A percentile compares a stretch with the other conserved stretches of the same genome.
These are phyloP conservation scores for Calameuta pallipes DNA, from an alignment of 2,888 invertebrate genomes.

Conservation along the genomic window DNA sequence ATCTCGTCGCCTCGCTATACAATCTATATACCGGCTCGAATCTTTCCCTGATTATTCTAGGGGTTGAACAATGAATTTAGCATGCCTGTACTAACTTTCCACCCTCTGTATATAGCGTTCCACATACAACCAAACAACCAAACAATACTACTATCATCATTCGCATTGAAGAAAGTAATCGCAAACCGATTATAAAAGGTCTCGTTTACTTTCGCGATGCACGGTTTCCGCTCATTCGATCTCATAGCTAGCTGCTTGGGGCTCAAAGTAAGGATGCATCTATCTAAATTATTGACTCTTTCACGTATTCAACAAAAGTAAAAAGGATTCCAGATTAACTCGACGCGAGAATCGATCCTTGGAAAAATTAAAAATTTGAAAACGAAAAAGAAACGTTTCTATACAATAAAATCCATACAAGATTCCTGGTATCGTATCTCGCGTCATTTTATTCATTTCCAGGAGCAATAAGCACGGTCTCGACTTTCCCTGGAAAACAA, in stretches of 20 bases:
- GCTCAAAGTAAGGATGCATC: slow-evolving; percentile 55
- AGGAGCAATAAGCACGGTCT: too few relatives aligned
- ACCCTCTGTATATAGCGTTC: slow-evolving; percentile 54
- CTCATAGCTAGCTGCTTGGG: slow-evolving; percentile 65
- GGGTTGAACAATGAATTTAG: slow-evolving; percentile 46
- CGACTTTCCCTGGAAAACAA: too few relatives aligned
- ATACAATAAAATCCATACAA: too few relatives aligned
- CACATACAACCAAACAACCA: too few relatives aligned
- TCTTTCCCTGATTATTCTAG: too few relatives aligned
- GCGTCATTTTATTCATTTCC: too few relatives aligned
- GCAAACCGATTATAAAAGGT: not conserved
- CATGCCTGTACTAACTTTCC: slow-evolving; percentile 64
- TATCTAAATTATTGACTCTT: slow-evolving; percentile 2
- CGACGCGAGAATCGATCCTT: too few relatives aligned
- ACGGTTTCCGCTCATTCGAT: slow-evolving; percentile 49
- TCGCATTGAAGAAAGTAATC: slow-evolving; percentile 48
- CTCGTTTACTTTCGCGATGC: slow-evolving; percentile 48
- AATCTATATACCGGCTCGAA: slow-evolving; percentile 4
- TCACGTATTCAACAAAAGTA: too few relatives aligned
- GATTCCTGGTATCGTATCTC: too few relatives aligned
- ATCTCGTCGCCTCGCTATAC: not conserved
- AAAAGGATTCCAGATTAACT: too few relatives aligned
- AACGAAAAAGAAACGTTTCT: too few relatives aligned
- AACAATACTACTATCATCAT: slow-evolving; percentile 49
- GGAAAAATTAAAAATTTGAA: too few relatives aligned